phyloP scores from a whole-genome alignment of 2,797 vertebrate genomes.

The Tenualosa ilisha region DNA sequence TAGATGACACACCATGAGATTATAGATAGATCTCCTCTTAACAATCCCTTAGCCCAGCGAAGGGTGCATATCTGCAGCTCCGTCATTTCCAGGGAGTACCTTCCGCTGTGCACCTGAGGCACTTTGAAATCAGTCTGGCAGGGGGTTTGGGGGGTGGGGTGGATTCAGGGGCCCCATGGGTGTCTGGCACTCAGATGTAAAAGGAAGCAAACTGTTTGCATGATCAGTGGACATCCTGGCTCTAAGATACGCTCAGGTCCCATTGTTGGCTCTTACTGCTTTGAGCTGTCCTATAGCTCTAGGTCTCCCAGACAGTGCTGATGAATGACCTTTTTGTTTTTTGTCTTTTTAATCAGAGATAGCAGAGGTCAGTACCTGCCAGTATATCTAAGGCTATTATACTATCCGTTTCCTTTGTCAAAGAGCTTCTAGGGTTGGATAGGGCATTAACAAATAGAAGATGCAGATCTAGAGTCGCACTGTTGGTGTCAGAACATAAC shows the following conservation, averaged over 20 bases:
- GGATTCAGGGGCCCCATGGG: background rate
- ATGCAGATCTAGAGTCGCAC: background rate
- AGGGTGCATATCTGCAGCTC: background rate
- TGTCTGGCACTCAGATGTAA: background rate
- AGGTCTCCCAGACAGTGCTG: background rate
- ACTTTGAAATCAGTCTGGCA: background rate
- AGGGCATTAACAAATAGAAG: background rate
- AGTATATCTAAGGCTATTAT: background rate
- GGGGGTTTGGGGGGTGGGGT: background rate
- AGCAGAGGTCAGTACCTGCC: background rate
- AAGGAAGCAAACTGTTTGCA: conserved; percentile 18
- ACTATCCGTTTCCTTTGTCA: background rate
- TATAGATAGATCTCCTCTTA: background rate
- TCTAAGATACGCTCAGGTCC: background rate
- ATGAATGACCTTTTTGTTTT: conserved; percentile 21
- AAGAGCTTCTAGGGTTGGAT: background rate
- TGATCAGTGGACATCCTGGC: background rate
- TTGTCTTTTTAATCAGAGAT: background rate
- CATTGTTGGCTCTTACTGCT: background rate
- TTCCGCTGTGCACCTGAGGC: conserved; percentile 17
- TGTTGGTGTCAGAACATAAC: background rate
- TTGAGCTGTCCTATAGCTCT: background rate
- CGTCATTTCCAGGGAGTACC: conserved; percentile 1
- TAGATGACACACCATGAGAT: conserved; percentile 10
- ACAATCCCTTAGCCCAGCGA: background rate